These are phyloP conservation scores for Ictalurus punctatus DNA, from an alignment of 2,113 vertebrate genomes.

Conservation along the genomic window DNA sequence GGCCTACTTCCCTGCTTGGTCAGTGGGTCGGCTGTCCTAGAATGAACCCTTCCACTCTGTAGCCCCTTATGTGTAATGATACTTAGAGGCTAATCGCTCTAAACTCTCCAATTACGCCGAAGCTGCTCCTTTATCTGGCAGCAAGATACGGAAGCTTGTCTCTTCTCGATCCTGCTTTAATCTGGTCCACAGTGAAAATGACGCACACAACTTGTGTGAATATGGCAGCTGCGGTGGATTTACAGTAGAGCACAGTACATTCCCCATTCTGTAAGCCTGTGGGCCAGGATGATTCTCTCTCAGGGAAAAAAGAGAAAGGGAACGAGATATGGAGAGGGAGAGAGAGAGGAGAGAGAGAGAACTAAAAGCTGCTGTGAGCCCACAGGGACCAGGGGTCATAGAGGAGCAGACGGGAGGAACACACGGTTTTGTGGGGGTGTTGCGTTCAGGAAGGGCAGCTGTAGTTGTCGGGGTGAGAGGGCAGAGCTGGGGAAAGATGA, in stretches of 20 bases:
- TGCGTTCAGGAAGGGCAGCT: constrained; percentile 52
- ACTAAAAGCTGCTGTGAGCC: constrained; percentile 48
- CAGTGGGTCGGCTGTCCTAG: constrained; percentile 50
- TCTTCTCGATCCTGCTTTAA: constrained; percentile 12
- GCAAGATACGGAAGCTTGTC: constrained; percentile 17
- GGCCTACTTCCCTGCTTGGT: constrained; percentile 45
- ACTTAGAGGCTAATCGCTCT: constrained; percentile 44
- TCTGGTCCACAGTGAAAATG: constrained; percentile 22
- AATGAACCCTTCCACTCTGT: constrained; percentile 43
- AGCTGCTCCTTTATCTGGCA: constrained; percentile 44
- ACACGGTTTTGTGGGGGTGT: constrained; percentile 61
- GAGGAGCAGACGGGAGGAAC: constrained; percentile 57
- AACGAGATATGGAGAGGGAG: constrained; percentile 29
- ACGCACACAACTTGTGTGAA: constrained; percentile 32
- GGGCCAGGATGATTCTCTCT: constrained; percentile 47
- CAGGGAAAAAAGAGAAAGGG: constrained; percentile 31
- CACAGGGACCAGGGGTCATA: constrained; percentile 59
- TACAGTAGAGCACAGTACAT: constrained; percentile 51
- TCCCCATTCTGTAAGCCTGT: constrained; percentile 42
- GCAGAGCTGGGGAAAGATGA: constrained; percentile 68
- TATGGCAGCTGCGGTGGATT: constrained; percentile 38
- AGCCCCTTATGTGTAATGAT: constrained; percentile 50
- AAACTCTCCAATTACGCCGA: constrained; percentile 51
- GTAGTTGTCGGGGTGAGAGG: constrained; percentile 62
- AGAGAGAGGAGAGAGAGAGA: constrained; percentile 37